Percentiles rank a stretch among this genome's conserved stretches.
These are phyloP conservation scores for Regulus satrapa DNA, from an alignment of 2,113 vertebrate genomes.

Conservation along the genomic window DNA sequence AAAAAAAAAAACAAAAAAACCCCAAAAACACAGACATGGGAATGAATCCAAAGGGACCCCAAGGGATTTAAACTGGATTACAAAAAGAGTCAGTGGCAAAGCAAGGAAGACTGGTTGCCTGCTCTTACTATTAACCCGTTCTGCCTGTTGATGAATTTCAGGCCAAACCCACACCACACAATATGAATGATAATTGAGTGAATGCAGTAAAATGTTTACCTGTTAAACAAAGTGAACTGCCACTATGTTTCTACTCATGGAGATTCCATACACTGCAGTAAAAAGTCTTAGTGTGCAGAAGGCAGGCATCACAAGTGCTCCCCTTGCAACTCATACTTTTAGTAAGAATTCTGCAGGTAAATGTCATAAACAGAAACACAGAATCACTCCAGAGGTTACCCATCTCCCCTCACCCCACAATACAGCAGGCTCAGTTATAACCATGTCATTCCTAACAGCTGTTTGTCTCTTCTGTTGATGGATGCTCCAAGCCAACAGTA, in stretches of 20 bases:
- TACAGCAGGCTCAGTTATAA: background rate
- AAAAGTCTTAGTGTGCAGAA: background rate
- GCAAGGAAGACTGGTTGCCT: background rate
- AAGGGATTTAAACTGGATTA: background rate
- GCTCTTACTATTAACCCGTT: background rate
- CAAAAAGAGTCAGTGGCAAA: background rate
- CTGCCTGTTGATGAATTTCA: background rate
- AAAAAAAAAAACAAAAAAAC: no score
- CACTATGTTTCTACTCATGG: background rate
- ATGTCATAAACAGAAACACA: conserved; percentile 10
- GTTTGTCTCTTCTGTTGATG: conserved; percentile 1
- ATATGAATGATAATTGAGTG: background rate
- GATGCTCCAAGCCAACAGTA: background rate
- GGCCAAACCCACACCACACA: background rate
- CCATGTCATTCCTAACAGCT: conserved; percentile 29
- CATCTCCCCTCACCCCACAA: background rate
- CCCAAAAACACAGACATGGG: no score
- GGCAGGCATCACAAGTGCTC: background rate
- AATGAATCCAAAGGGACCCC: background rate
- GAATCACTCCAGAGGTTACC: background rate
- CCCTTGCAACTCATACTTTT: background rate
- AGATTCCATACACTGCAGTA: background rate
- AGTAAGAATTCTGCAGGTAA: background rate
- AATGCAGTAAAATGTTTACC: background rate
- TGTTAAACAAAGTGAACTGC: background rate